phyloP scores from a whole-genome alignment of 2,113 vertebrate genomes.

The Paedocypris sp. region DNA sequence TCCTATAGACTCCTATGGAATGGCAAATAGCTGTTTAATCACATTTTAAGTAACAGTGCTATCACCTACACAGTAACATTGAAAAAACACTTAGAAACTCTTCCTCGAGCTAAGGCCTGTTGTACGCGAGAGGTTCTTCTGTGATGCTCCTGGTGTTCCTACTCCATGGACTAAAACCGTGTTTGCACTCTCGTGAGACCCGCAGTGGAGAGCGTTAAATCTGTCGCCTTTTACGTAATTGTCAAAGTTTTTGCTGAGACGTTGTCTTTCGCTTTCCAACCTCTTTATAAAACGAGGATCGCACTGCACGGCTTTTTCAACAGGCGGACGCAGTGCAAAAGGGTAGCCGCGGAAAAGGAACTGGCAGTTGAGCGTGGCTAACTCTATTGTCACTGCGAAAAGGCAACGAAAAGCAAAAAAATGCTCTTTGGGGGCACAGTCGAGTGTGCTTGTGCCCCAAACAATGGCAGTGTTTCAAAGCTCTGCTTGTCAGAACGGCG shows the following conservation, averaged over 20 bases:
- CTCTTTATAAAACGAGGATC: too few relatives aligned
- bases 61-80: conserved; percentile 94
- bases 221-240: conserved; percentile 62
- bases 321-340: conserved; percentile 59
- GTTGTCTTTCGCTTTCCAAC: conserved; percentile 25
- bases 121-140: conserved; percentile 83
- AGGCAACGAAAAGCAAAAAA: conserved; percentile 63
- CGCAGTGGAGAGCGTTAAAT: conserved; percentile 80
- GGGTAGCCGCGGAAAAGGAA: conserved; percentile 57
- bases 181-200: conserved; percentile 65
- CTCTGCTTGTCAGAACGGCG: conserved; percentile 40
- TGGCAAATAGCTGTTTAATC: conserved; percentile 83
- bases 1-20: conserved; percentile 89
- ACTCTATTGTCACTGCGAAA: conserved; percentile 62
- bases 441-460: conserved; percentile 44
- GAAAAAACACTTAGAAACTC: conserved; percentile 96
- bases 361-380: conserved; percentile 70
- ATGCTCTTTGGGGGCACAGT: conserved; percentile 52
- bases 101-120: conserved; percentile 84
- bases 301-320: conserved; percentile 34
- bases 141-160: conserved; percentile 64
- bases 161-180: conserved; percentile 77
- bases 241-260: conserved; percentile 37
- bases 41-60: conserved; percentile 74
- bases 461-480: conserved; percentile 69